phyloP scores from a whole-genome alignment of 2,113 vertebrate species.

The Neodontobutis hainanensis region DNA sequence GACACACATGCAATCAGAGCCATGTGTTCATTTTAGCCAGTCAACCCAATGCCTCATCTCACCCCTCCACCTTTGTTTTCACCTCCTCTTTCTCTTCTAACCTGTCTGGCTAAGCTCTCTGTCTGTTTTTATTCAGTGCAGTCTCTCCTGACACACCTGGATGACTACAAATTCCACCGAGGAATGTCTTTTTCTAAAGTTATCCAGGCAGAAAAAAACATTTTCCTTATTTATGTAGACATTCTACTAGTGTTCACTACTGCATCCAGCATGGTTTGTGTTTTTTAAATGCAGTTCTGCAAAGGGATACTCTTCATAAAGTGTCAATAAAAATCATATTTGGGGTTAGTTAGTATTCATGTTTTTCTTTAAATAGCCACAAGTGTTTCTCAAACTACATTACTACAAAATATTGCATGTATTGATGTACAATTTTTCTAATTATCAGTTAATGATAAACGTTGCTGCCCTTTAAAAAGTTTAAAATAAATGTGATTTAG shows the following conservation, averaged over 20 bases:
- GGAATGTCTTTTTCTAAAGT: slow-evolving; percentile 51
- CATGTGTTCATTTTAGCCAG: slow-evolving; percentile 54
- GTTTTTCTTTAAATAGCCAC: neutral
- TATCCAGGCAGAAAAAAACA: slow-evolving; percentile 54
- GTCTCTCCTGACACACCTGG: slow-evolving; percentile 48
- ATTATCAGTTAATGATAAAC: neutral
- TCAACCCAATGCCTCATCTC: slow-evolving; percentile 30
- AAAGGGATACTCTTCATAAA: neutral
- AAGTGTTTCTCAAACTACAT: neutral
- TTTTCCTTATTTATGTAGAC: slow-evolving; percentile 61
- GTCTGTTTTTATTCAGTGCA: slow-evolving; percentile 59
- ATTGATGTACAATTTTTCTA: neutral
- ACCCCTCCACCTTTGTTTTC: slow-evolving; percentile 62
- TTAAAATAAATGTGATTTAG: too few relatives aligned
- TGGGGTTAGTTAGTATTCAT: neutral
- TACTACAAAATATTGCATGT: neutral
- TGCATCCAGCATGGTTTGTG: slow-evolving; percentile 6
- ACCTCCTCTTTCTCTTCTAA: slow-evolving; percentile 44
- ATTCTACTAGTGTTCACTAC: slow-evolving; percentile 22
- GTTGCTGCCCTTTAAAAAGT: neutral
- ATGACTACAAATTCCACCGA: slow-evolving; percentile 59
- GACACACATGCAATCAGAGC: slow-evolving; percentile 22
- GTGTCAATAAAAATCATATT: neutral
- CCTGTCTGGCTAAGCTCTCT: slow-evolving; percentile 47
- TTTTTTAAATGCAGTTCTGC: neutral